A percentile compares a stretch with the other conserved stretches of the same genome.
Conservation (phyloP, 2,888 invertebrate species). For the Dasysyrphus albostriatus region DNA sequence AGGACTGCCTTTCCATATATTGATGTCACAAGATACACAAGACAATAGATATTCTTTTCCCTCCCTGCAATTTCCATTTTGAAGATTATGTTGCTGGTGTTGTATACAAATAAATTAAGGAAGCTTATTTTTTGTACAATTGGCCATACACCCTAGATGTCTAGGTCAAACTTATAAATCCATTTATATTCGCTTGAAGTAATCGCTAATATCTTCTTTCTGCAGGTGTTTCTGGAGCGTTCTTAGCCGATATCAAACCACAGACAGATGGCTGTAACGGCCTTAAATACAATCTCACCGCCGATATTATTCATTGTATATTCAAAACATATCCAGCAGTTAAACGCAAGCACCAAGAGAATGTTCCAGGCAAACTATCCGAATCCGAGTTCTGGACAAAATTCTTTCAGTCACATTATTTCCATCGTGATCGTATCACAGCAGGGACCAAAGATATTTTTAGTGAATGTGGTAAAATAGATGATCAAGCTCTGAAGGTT, state of each 20-base stretch:
- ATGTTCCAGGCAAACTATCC: conserved; percentile 97
- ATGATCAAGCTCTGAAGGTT: conserved; percentile 92
- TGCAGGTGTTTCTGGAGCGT: conserved; percentile 89
- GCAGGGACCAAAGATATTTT: conserved; percentile 97
- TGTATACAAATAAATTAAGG: no score
- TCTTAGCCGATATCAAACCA: conserved; percentile 97
- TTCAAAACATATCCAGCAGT: conserved; percentile 99
- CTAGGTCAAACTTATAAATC: no score
- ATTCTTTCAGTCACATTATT: conserved; percentile 99
- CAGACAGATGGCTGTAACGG: conserved; percentile 98
- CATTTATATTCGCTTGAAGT: no score
- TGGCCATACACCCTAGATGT: no score
- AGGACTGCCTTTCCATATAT: no score
- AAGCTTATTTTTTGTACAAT: no score
- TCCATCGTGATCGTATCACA: conserved; percentile 96
- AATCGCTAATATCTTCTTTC: background rate
- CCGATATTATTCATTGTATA: conserved; percentile 98
- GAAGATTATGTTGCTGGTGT: no score
- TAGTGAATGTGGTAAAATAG: conserved; percentile 98
- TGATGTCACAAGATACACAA: no score
- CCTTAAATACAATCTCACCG: conserved; percentile 97
- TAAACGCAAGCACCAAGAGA: conserved; percentile 97
- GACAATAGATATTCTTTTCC: no score
- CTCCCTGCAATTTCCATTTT: no score
- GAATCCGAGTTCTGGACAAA: conserved; percentile 99